Base-by-base conservation (phyloP, 2,888 invertebrate species). In the Rhagophthalmus giganteus region DNA sequence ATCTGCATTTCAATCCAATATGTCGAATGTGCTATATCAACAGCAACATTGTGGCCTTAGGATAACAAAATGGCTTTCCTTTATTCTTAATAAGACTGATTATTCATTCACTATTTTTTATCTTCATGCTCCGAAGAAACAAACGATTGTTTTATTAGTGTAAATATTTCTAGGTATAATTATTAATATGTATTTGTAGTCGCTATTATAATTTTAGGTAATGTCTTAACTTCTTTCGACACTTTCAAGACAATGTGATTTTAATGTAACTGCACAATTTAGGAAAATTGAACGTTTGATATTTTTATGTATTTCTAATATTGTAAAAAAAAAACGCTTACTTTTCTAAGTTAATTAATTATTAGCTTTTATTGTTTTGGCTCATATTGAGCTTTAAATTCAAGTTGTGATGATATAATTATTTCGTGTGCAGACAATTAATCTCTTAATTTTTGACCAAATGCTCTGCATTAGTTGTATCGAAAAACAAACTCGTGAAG, bases 1-100 rank as follows among this genome's bases (percentile, higher is more conserved):
- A 44, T 45, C 48, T 40, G 34, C 33, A 24, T 26, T 15, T 26
- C 33, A 20, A 20, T 20, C 3, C 7, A 20, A 20, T 30, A 27
- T 20, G 20, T 33, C 25, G 28, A 38, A 48, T 16, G 10, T 33
- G 37, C 26, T 14, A 13, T 15, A 20, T 12, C 26, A 47, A 25
- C 28, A 8, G 10, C 34, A 14, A 9, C 54, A 47, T 37, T 30
- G 33, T 25, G 47, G 54, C 58, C 45, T 49, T 50, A 48, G 33
- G 55, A 45, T 37, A 25, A 38, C 31, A 27, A 28, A 30, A 42
- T 30, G 38, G 50, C 38, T 47, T 33, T 45, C 47, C 47, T 47
- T 66, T 65, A 67, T 67, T 68, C 68, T 69, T 65, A 62, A 71
- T 69, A 68, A 71, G 71, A 71, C 71, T 71, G 71, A 71, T 67